These are phyloP conservation scores for Plectropomus leopardus DNA, from an alignment of 2,113 vertebrate species.

Conservation along the genomic window DNA sequence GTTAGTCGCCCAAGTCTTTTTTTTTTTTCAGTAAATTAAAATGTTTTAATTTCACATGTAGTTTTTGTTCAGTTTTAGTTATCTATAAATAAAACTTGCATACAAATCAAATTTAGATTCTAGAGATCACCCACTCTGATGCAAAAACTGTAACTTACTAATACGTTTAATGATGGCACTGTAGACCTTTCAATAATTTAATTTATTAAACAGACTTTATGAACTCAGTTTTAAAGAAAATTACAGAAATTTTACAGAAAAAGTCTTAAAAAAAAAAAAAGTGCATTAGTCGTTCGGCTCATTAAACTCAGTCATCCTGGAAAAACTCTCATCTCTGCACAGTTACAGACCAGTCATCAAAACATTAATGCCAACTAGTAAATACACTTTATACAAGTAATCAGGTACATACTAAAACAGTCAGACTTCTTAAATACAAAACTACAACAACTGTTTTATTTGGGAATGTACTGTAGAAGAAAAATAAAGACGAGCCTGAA, in stretches of 20 bases:
- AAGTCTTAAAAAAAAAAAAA: conserved; percentile 3
- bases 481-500: background rate
- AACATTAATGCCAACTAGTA: conserved; percentile 13
- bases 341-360: conserved; percentile 2
- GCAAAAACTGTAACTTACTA: background rate
- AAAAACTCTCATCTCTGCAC: background rate
- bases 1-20: no score
- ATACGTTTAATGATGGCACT: conserved; percentile 13
- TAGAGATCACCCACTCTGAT: background rate
- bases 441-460: background rate
- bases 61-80: no score
- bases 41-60: no score
- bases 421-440: conserved; percentile 1
- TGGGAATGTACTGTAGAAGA: conserved; percentile 43
- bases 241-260: background rate
- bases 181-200: background rate
- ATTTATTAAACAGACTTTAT: conserved; percentile 18
- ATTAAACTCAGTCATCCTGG: background rate
- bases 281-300: background rate
- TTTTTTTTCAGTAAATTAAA: no score
- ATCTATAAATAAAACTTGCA: no score
- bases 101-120: background rate
- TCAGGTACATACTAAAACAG: conserved; percentile 14
- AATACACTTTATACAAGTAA: conserved; percentile 12
- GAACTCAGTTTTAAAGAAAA: background rate